These are phyloP conservation scores for Thalassophryne amazonica DNA, from an alignment of 2,797 vertebrate species.

Conservation along the genomic window DNA sequence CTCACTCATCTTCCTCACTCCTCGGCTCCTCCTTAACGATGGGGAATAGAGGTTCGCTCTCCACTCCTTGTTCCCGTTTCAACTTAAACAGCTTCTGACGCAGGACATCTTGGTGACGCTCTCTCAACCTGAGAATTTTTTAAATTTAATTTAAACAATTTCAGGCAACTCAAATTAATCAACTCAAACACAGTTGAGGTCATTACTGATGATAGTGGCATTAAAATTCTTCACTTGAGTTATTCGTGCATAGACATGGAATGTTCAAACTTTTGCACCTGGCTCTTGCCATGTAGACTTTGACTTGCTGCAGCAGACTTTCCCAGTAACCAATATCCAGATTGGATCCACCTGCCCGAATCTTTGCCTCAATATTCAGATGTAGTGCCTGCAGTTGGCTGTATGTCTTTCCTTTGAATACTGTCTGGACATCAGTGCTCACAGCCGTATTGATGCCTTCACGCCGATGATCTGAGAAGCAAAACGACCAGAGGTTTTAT, in stretches of 20 bases:
- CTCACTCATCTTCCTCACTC: conserved; percentile 75
- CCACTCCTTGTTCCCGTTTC: conserved; percentile 97
- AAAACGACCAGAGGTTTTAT: neutral
- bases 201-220: too few species aligned
- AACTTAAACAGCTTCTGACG: conserved; percentile 96
- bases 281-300: conserved; percentile 95
- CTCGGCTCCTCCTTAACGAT: conserved; percentile 87
- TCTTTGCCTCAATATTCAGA: conserved; percentile 92
- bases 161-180: too few species aligned
- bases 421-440: conserved; percentile 89
- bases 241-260: neutral
- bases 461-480: conserved; percentile 86
- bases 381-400: conserved; percentile 93
- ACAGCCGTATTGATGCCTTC: conserved; percentile 97
- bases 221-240: neutral
- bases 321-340: conserved; percentile 99
- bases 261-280: conserved; percentile 69
- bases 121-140: conserved; percentile 81
- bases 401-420: conserved; percentile 98
- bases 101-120: conserved; percentile 95
- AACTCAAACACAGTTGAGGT: too few species aligned
- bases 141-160: neutral
- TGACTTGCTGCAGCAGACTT: conserved; percentile 92
- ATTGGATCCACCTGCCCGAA: conserved; percentile 90
- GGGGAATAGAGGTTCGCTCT: conserved; percentile 93